phyloP scores from a whole-genome alignment of 1,140 invertebrate species.

The fruit fly (Drosophila melanogaster) region DNA sequence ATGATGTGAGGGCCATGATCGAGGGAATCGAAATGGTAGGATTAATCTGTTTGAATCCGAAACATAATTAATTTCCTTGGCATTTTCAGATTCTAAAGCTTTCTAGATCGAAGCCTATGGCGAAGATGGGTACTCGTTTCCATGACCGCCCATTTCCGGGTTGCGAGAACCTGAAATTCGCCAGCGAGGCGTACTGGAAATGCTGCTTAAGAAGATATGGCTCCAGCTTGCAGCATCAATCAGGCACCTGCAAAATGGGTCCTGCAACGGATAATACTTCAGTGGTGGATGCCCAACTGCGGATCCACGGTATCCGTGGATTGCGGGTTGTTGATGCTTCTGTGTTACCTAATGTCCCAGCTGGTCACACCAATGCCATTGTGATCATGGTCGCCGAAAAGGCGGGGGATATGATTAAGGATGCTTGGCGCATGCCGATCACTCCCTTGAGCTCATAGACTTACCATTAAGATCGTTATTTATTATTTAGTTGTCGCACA shows the following conservation, averaged over 20 bases:
- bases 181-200: conserved; percentile 90
- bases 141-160: conserved; percentile 88
- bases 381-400: conserved; percentile 89
- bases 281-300: conserved; percentile 91
- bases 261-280: conserved; percentile 87
- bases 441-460: conserved; percentile 8
- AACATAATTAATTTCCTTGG: background rate
- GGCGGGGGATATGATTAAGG: conserved; percentile 87
- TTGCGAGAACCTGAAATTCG: conserved; percentile 87
- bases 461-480: conserved; percentile 32
- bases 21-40: conserved; percentile 90
- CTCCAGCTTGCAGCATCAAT: conserved; percentile 91
- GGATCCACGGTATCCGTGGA: conserved; percentile 88
- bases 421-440: conserved; percentile 85
- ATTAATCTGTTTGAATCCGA: too few species aligned
- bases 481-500: conserved; percentile 45
- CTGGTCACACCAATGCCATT: conserved; percentile 87
- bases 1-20: conserved; percentile 89
- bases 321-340: conserved; percentile 91
- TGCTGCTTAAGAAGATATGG: conserved; percentile 89
- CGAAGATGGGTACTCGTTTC: conserved; percentile 87
- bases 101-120: conserved; percentile 87
- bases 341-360: conserved; percentile 88
- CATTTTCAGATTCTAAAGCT: conserved; percentile 86
- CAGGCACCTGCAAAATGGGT: conserved; percentile 92